These are phyloP conservation scores for Anas bernieri DNA, from an alignment of 2,797 vertebrate genomes.

Conservation along the genomic window DNA sequence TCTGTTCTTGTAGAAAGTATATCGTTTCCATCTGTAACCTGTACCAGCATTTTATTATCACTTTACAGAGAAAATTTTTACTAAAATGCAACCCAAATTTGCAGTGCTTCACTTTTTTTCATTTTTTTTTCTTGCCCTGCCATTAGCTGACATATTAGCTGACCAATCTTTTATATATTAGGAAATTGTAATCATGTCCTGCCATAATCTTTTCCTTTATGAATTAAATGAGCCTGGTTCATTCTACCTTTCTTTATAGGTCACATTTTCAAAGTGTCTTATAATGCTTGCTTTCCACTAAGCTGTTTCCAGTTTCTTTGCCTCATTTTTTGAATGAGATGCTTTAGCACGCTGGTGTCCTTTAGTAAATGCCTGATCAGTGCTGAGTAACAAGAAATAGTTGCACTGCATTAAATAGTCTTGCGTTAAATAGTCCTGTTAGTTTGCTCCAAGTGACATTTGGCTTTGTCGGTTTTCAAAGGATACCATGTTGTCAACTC, in stretches of 20 bases:
- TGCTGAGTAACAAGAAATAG: background rate
- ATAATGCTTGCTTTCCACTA: background rate
- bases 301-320: background rate
- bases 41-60: background rate
- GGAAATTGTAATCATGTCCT: background rate
- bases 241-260: background rate
- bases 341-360: background rate
- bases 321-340: background rate
- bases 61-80: background rate
- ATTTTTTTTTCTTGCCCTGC: background rate
- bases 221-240: background rate
- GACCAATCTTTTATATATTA: background rate
- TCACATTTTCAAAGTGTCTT: background rate
- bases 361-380: background rate
- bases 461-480: slow-evolving; percentile 34
- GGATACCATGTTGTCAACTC: background rate
- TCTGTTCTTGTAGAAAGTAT: background rate
- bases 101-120: background rate
- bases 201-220: background rate
- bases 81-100: background rate
- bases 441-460: slow-evolving; percentile 6
- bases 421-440: background rate
- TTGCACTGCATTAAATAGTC: background rate
- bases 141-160: background rate
- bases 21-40: accelerated